Evolutionary conservation across 2,888 invertebrate genomes (phyloP).

Genomic region (Mimas tiliae): DNA sequence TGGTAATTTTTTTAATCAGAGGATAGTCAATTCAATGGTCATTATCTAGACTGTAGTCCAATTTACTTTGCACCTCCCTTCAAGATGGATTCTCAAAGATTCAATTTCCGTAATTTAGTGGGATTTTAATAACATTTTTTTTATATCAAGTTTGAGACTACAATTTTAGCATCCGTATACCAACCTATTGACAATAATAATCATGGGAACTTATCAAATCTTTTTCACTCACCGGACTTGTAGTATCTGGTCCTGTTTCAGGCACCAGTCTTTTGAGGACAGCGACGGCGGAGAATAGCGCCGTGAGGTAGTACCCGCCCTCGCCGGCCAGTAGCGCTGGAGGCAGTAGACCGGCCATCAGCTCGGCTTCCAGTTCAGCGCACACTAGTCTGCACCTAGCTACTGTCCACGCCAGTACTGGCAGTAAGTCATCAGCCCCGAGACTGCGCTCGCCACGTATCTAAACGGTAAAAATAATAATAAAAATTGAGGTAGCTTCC

Average conservation of each 20-base stretch:
- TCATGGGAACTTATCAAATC: neutral
- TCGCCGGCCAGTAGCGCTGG: conserved; percentile 96
- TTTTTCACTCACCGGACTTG: conserved; percentile 64
- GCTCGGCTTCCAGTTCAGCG: conserved; percentile 97
- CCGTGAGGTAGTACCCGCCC: conserved; percentile 97
- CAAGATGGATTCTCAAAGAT: too few species aligned
- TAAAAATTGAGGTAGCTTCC: too few species aligned
- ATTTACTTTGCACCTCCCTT: too few species aligned
- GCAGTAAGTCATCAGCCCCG: conserved; percentile 95
- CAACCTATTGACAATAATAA: too few species aligned
- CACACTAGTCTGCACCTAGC: conserved; percentile 95
- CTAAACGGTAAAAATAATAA: conserved; percentile 58
- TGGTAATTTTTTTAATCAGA: too few species aligned
- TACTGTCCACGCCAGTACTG: conserved; percentile 95
- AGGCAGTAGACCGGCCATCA: conserved; percentile 97
- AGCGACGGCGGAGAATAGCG: conserved; percentile 96
- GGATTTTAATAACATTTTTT: too few species aligned
- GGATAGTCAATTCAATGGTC: too few species aligned
- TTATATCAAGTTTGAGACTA: too few species aligned
- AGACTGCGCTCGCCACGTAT: conserved; percentile 88
- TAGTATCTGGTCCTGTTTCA: conserved; percentile 64
- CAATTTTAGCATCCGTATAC: too few species aligned
- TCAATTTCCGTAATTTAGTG: too few species aligned
- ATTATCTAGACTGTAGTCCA: too few species aligned
- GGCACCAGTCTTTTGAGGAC: conserved; percentile 90